These are phyloP conservation scores for Sitta carolinensis DNA, from an alignment of 2,797 vertebrate genomes.

Conservation along the genomic window DNA sequence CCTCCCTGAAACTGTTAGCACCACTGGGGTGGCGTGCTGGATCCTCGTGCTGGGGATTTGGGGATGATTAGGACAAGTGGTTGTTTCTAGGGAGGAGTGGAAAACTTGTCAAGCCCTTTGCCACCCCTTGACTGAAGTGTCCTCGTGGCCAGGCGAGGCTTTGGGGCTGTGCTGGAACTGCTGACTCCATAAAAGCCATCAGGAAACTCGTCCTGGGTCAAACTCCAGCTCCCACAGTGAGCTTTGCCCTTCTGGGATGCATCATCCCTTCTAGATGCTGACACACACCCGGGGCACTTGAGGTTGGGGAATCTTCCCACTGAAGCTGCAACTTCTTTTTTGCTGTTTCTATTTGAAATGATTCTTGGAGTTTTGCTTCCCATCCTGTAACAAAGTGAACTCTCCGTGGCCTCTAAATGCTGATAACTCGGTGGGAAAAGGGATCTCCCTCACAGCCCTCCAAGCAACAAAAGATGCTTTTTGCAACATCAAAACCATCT, in stretches of 20 bases:
- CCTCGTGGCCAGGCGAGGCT: neutral
- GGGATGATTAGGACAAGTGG: neutral
- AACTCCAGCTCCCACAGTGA: neutral
- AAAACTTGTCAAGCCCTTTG: neutral
- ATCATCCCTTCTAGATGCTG: neutral
- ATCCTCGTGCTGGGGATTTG: neutral
- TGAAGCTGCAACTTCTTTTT: neutral
- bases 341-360: neutral
- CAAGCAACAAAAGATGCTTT: neutral
- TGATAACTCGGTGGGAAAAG: neutral
- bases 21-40: fast-evolving
- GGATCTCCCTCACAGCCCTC: neutral
- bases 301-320: neutral
- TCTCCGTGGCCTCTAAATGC: neutral
- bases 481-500: neutral
- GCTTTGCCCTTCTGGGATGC: neutral
- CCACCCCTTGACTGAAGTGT: fast-evolving
- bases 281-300: neutral
- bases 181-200: neutral
- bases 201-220: neutral
- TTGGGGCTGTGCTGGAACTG: neutral
- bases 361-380: neutral
- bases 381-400: neutral
- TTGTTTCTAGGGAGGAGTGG: neutral
- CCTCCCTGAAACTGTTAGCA: neutral